These are phyloP conservation scores for Melanerpes formicivorus DNA, from an alignment of 2,113 vertebrate species.

Conservation along the genomic window DNA sequence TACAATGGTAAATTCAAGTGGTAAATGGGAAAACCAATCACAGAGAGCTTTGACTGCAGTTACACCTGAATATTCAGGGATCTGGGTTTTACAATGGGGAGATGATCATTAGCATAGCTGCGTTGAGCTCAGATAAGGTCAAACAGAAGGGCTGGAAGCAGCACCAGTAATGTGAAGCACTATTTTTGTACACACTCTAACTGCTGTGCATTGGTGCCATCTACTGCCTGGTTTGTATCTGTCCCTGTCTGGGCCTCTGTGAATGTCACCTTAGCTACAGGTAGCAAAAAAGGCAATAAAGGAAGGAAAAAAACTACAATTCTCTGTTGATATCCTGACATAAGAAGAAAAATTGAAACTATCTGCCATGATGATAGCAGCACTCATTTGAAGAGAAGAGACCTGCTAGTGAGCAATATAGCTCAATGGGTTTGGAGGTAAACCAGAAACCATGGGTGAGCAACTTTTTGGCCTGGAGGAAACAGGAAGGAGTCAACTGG, in stretches of 20 bases:
- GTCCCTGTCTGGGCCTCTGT: neutral
- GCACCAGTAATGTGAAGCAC: neutral
- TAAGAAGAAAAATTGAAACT: neutral
- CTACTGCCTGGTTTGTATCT: constrained; percentile 36
- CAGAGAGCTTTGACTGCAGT: neutral
- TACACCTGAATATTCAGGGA: neutral
- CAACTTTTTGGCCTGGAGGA: neutral
- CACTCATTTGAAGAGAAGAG: neutral
- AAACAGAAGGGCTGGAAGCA: neutral
- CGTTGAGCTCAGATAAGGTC: neutral
- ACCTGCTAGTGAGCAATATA: neutral
- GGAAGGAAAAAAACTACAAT: neutral
- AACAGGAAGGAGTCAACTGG: neutral
- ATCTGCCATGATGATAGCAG: neutral
- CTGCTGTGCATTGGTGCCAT: constrained; percentile 59
- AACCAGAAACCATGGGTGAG: neutral
- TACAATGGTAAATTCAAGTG: neutral
- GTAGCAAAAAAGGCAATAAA: neutral
- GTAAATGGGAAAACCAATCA: neutral
- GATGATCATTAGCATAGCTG: neutral
- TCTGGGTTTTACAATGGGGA: neutral
- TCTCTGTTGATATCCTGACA: neutral
- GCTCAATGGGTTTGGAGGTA: neutral
- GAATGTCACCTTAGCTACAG: neutral
- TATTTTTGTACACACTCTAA: neutral